Percentiles rank a stretch among this genome's conserved stretches.
Conservation (phyloP, 2,888 invertebrate genomes). For the Drosophila basisetae region DNA sequence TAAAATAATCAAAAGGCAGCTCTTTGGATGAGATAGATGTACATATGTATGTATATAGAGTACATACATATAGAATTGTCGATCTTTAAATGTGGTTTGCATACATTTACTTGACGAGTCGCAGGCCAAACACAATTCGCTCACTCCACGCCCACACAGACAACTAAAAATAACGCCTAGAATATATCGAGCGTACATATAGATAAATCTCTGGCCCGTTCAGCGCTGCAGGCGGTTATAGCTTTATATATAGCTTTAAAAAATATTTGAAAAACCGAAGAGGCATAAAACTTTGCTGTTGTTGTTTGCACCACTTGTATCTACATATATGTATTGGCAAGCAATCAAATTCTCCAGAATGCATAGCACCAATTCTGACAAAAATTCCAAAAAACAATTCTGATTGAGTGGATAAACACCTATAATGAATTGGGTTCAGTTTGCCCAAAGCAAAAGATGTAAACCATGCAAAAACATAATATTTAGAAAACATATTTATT, state of each 20-base stretch:
- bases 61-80: neutral
- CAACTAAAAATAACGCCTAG: slow-evolving; percentile 65
- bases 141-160: slow-evolving; percentile 65
- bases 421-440: neutral
- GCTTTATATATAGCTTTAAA: slow-evolving; percentile 41
- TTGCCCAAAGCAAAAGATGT: neutral
- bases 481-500: neutral
- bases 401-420: neutral
- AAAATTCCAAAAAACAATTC: neutral
- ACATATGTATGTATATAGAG: neutral
- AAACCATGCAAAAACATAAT: neutral
- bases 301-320: slow-evolving; percentile 35
- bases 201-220: slow-evolving; percentile 39
- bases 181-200: slow-evolving; percentile 26
- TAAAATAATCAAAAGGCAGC: slow-evolving; percentile 57
- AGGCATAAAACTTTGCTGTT: slow-evolving; percentile 17
- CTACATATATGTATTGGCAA: slow-evolving; percentile 16
- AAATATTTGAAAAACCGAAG: slow-evolving; percentile 32
- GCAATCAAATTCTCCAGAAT: slow-evolving; percentile 41
- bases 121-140: slow-evolving; percentile 57
- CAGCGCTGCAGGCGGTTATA: slow-evolving; percentile 50
- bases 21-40: slow-evolving; percentile 9
- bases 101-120: slow-evolving; percentile 63
- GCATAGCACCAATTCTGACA: slow-evolving; percentile 2
- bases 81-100: slow-evolving; percentile 49